phyloP scores from a whole-genome alignment of 2,888 invertebrate species.

The Pharmacophagus antenor region DNA sequence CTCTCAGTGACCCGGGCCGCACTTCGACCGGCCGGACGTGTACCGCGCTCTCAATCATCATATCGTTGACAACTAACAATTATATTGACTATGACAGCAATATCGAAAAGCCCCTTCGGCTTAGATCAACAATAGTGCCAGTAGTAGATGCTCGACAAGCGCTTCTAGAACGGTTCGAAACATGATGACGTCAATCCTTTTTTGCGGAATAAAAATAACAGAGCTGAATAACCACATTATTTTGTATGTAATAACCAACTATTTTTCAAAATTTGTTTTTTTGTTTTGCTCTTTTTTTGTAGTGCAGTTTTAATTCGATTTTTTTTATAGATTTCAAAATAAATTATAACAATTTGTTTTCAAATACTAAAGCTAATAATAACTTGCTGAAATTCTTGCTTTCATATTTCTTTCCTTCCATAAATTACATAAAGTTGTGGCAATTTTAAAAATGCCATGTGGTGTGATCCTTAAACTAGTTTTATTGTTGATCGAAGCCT shows the following conservation, averaged over 20 bases:
- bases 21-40: constrained; percentile 68
- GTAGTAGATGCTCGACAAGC: neutral
- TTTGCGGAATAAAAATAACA: no score
- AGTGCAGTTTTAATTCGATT: no score
- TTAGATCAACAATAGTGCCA: neutral
- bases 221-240: no score
- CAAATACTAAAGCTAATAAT: no score
- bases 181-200: neutral
- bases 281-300: no score
- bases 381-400: no score
- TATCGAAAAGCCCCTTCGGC: constrained; percentile 46
- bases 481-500: neutral
- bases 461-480: neutral
- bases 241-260: no score
- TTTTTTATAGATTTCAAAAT: no score
- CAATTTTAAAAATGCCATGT: neutral
- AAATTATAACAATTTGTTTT: no score
- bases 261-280: no score
- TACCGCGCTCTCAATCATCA: constrained; percentile 42
- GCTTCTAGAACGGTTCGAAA: neutral
- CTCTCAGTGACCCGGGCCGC: constrained; percentile 75
- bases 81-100: constrained; percentile 60
- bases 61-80: constrained; percentile 53
- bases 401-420: no score
- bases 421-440: neutral